Evolutionary conservation across 1,140 invertebrate species (phyloP), one percentile per base, ranked within the genome.

Genomic region (Ostrea denselamellosa): DNA sequence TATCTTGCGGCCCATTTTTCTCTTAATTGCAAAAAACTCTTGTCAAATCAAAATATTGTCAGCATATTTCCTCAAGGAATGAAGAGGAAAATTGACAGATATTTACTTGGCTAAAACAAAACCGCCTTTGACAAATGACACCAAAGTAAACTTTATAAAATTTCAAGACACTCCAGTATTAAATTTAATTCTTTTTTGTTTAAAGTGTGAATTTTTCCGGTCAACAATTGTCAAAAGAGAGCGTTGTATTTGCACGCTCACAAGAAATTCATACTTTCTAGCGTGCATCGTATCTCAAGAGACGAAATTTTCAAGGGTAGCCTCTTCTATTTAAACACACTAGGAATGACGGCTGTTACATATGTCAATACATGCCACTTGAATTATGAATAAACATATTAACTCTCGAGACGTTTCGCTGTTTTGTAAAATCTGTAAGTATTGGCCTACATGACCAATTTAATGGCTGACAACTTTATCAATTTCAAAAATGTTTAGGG

Each of bases 101-200:
- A 71, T 71, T 71, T 71, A 71, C 68, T 25, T 34, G 68, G 62
- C 51, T 54, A 71, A 81, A 81, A 86, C n/a, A 25, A 86, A 86
- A 86, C 34, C 52, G n/a, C 68, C 85, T 86, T 81, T 85, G 85
- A 54, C 65, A 86, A 81, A 81, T 71, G 62, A 53, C 44, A 19
- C 54, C 34, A 62, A 62, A 54, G 83, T 25, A 85, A 85, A 85
- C 53, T 71, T 34, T 14, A 7, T 14, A 85, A 85, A 34, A 56
- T 58, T 85, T 62, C 28, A 85, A 0, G n/a, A 85, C 54, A 83
- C 82, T 87, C 53, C 81, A 83, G 86, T 83, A 62, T 87, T 17
- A 83, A 65, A 83, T 87, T 83, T 87, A 87, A 87, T 87, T 54
- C 86, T 62, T 82, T 87, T 87, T 87, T 87, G 86, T 87, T 83